phyloP scores from a whole-genome alignment of 2,797 vertebrate genomes.

The Octomys mimax region DNA sequence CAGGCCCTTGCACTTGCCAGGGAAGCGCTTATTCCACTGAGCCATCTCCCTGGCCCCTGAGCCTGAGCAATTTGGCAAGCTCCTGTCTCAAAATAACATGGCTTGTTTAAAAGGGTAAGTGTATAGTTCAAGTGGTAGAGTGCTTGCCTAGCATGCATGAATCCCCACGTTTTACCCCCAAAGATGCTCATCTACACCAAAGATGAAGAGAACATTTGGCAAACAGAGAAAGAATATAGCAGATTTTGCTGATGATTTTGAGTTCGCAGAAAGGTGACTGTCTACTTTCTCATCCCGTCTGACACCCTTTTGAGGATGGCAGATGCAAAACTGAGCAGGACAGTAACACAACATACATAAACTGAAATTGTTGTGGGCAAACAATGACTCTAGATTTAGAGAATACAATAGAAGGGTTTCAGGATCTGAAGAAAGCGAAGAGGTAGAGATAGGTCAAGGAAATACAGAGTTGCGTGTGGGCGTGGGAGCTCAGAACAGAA shows the following conservation, averaged over 20 bases:
- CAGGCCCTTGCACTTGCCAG: too few relatives aligned
- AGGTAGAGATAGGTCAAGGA: background rate
- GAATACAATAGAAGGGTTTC: slow-evolving; percentile 30
- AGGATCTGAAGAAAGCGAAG: background rate
- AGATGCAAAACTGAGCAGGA: background rate
- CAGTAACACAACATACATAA: background rate
- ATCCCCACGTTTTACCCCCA: background rate
- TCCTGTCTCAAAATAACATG: background rate
- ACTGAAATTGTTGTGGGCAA: background rate
- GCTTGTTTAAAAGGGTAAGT: background rate
- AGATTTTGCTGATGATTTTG: background rate
- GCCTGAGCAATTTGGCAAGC: background rate
- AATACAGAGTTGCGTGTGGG: background rate
- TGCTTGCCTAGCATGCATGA: background rate
- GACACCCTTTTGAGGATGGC: slow-evolving; percentile 1
- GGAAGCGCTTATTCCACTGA: too few relatives aligned
- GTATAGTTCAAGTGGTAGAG: background rate
- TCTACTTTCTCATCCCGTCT: slow-evolving; percentile 18
- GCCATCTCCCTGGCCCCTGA: too few relatives aligned
- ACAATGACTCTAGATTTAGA: background rate
- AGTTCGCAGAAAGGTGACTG: background rate
- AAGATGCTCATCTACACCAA: background rate
- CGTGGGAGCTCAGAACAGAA: slow-evolving; percentile 11
- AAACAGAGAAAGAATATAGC: background rate
- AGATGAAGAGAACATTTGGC: background rate